A percentile compares a stretch with the other conserved stretches of the same genome.
These are phyloP conservation scores for Siphamia tubifer DNA, from an alignment of 2,113 vertebrate species.

Conservation along the genomic window DNA sequence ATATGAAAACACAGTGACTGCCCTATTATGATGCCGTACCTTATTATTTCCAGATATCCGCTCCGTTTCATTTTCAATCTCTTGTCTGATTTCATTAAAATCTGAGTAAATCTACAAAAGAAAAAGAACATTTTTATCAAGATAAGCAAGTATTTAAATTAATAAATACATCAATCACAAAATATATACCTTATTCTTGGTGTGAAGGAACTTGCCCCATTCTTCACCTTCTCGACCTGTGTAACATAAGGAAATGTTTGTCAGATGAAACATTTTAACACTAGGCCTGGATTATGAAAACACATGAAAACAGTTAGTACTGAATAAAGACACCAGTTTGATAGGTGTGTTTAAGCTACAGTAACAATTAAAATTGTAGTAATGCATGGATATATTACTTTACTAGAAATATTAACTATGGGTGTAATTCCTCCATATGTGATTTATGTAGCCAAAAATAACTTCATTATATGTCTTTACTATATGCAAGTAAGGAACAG, in stretches of 20 bases:
- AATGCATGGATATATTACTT: too few species aligned
- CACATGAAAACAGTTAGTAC: too few species aligned
- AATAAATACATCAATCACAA: not conserved
- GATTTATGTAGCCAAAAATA: too few species aligned
- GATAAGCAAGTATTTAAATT: not conserved
- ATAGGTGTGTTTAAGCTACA: too few species aligned
- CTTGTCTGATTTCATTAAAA: conserved; percentile 97
- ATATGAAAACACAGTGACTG: not conserved
- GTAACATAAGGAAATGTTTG: conserved; percentile 45
- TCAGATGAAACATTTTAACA: too few species aligned
- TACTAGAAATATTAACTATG: too few species aligned
- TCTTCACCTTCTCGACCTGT: conserved; percentile 91
- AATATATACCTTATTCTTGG: conserved; percentile 91
- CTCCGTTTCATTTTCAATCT: conserved; percentile 97
- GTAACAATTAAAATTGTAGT: too few species aligned
- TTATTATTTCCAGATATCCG: conserved; percentile 97
- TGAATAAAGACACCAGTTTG: too few species aligned
- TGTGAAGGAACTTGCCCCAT: conserved; percentile 99
- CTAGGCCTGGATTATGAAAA: too few species aligned
- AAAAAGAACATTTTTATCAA: not conserved
- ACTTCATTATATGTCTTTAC: too few species aligned
- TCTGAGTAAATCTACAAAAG: conserved; percentile 88
- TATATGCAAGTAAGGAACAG: too few species aligned
- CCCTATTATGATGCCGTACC: conserved; percentile 69
- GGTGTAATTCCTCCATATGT: too few species aligned